Base-by-base conservation (phyloP, 2,888 invertebrate species). In the Bibio marci region DNA sequence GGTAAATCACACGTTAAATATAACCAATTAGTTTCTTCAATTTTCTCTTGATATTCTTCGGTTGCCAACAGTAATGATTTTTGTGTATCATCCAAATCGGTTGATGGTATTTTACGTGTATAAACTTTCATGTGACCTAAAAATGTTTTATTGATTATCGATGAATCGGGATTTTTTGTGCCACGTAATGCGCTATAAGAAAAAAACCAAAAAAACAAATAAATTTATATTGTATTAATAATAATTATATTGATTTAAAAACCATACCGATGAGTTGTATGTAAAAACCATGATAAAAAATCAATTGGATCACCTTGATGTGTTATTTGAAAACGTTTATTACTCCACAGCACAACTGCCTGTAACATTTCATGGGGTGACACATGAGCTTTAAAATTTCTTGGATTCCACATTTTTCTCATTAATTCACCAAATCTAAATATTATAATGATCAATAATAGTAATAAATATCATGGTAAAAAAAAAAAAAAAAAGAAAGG, bases 361-460 rank as follows among this genome's bases (percentile, higher is more conserved):
- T 99, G 99, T 18, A 99, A 66, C 97, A 99, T 99, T 70, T 99
- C 98, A 57, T 99, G 99, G 0, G 99, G 99, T 15, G 94, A 95
- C 1, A 99, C 99, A 55, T 99, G 99, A 1, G 97, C 87, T 63
- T 99, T 98, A 58, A 99, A 99, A 53, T 97, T 97, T 30, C 92
- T 70, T 0, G 97, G 95, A 62, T 99, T 98, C 98, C 98, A 99
- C 50, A 99, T 67, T 58, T 99, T 99, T 14, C 98, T 69, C 64
- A 97, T 75, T 22, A 98, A 66, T 57, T 98, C 97, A 0, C 97
- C 97, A 59, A 94, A 97, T 30, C 81, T 58, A 15, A 22, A 22
- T 22, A 22, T 8, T 6, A 22, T 6, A 22, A 22, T 6, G 8
- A 28, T 7, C 13, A 5, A 28, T 7, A 13, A 30, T 30, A 13